Conservation (phyloP, 2,113 vertebrate genomes). For the Sinocyclocheilus anophthalmus region DNA sequence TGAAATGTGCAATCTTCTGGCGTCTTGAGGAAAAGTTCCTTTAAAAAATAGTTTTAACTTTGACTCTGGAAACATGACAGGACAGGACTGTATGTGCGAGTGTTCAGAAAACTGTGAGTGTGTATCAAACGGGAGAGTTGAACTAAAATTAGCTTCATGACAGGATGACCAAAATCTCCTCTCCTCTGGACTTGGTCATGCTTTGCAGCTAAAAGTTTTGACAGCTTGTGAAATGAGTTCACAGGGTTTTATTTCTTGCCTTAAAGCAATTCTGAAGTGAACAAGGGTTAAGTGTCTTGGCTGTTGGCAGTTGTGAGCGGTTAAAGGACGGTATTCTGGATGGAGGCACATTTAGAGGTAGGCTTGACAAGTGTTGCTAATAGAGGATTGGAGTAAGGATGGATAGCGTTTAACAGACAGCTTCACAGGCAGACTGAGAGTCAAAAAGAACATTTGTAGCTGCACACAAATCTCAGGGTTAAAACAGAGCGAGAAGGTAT, state of each 20-base stretch:
- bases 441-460: constrained; percentile 31
- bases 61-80: not conserved
- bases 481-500: constrained; percentile 7
- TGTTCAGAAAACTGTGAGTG: constrained; percentile 14
- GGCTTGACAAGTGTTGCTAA: constrained; percentile 32
- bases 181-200: not conserved
- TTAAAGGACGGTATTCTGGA: constrained; percentile 30
- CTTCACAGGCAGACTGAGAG: constrained; percentile 32
- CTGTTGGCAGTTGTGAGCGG: constrained; percentile 12
- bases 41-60: not conserved
- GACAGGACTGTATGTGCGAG: not conserved
- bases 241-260: constrained; percentile 25
- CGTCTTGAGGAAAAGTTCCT: not conserved
- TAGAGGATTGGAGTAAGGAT: constrained; percentile 14
- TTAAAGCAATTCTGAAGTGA: constrained; percentile 25
- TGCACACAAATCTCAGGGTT: not conserved
- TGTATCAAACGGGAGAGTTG: not conserved
- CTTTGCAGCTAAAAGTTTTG: constrained; percentile 35
- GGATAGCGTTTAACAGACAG: constrained; percentile 29
- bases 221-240: constrained; percentile 48
- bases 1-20: not conserved
- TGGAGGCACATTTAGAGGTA: constrained; percentile 9
- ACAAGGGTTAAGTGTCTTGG: constrained; percentile 40
- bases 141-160: constrained; percentile 36
- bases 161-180: not conserved